Evolutionary conservation across 2,797 vertebrate species (phyloP).

Genomic region (Avahi laniger): DNA sequence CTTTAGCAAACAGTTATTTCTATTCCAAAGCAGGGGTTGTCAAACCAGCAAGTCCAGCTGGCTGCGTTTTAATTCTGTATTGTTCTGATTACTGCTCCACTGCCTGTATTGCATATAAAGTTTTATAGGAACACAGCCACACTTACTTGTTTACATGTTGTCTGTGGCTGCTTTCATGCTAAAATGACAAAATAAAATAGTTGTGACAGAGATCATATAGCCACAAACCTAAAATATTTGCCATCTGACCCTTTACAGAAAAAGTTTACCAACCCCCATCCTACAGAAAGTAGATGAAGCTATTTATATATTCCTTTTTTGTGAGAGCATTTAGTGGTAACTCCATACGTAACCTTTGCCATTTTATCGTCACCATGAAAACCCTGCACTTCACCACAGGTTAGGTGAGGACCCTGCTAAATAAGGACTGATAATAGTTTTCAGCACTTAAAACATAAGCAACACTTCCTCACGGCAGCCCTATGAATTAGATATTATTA

Average conservation of each 20-base stretch:
- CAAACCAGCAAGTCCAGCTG: background rate
- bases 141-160: background rate
- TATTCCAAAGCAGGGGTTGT: background rate
- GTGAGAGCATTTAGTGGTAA: background rate
- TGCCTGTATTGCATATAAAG: background rate
- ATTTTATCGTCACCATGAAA: background rate
- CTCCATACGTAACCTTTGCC: too few species aligned
- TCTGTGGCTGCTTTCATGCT: background rate
- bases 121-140: background rate
- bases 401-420: background rate
- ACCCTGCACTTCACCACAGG: background rate
- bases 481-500: background rate
- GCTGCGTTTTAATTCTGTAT: background rate
- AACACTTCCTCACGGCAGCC: background rate
- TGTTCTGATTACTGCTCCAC: background rate
- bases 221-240: background rate
- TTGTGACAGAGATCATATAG: background rate
- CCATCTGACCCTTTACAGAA: background rate
- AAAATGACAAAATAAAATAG: background rate
- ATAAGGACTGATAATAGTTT: background rate
- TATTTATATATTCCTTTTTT: background rate
- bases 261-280: background rate
- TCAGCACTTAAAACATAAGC: background rate
- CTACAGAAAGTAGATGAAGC: background rate
- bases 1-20: background rate